phyloP scores from a whole-genome alignment of 30 jellyfish, hydroid and myxozoan genomes.

The Hydractinia symbiolongicarpus region DNA sequence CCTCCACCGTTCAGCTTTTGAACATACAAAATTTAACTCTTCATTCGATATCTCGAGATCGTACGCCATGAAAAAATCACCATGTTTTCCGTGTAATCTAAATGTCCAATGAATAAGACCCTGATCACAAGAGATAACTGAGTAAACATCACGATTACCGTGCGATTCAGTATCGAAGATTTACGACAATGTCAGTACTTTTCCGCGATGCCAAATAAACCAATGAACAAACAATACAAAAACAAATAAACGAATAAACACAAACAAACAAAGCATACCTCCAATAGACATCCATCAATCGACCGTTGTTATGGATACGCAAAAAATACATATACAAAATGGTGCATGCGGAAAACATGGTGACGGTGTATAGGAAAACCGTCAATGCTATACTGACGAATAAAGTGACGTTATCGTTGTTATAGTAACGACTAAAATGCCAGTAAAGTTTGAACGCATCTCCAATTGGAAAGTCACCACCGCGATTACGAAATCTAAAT shows the following conservation, averaged over 20 bases:
- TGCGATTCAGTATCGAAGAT: no score
- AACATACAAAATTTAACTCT: slow-evolving; percentile 63
- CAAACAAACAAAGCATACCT: slow-evolving; percentile 28
- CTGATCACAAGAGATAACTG: no score
- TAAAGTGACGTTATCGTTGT: slow-evolving; percentile 71
- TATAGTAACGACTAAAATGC: slow-evolving; percentile 84
- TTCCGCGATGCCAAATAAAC: no score
- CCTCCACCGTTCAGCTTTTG: slow-evolving; percentile 94
- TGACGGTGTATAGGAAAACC: slow-evolving; percentile 54
- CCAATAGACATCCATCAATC: slow-evolving; percentile 93
- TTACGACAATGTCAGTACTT: no score
- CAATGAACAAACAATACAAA: no score
- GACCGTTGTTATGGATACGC: slow-evolving; percentile 84
- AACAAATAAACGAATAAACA: neutral
- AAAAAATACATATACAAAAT: slow-evolving; percentile 71
- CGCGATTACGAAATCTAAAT: slow-evolving; percentile 43
- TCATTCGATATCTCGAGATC: slow-evolving; percentile 81
- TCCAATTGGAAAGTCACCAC: slow-evolving; percentile 76
- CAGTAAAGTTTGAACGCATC: slow-evolving; percentile 93
- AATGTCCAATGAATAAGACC: neutral
- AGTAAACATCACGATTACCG: no score
- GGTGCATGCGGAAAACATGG: slow-evolving; percentile 55
- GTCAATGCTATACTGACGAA: slow-evolving; percentile 79
- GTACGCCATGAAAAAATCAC: slow-evolving; percentile 66
- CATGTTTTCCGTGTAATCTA: slow-evolving; percentile 71